phyloP scores from a whole-genome alignment of 2,113 vertebrate species.

The Malurus melanocephalus region DNA sequence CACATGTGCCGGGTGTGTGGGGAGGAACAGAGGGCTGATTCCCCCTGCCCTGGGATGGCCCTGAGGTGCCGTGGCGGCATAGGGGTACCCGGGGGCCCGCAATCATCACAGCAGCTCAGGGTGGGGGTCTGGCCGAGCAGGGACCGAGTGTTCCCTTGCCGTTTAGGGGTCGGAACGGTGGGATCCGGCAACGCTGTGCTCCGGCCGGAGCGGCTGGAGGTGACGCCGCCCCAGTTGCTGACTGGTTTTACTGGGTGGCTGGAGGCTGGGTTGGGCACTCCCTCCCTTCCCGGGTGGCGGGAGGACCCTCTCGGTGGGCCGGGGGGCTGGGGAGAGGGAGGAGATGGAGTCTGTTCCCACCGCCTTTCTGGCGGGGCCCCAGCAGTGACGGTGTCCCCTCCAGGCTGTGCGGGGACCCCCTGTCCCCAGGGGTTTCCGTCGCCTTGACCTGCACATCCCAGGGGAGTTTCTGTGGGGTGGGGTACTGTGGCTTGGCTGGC shows the following conservation, averaged over 20 bases:
- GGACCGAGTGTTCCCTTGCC: not conserved
- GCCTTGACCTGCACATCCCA: fast-evolving
- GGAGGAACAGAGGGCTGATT: not conserved
- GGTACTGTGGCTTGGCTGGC: not conserved
- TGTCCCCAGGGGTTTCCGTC: not conserved
- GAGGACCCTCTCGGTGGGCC: not conserved
- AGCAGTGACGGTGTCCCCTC: not conserved
- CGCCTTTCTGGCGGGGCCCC: not conserved
- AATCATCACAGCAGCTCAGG: not conserved
- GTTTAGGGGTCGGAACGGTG: not conserved
- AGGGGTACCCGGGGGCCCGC: fast-evolving
- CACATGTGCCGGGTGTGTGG: fast-evolving
- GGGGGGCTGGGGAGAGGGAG: not conserved
- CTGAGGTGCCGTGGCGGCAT: not conserved
- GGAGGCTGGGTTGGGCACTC: not conserved
- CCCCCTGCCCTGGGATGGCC: not conserved
- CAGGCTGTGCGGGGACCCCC: not conserved
- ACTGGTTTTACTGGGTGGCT: slow-evolving; percentile 22
- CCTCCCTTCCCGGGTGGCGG: fast-evolving
- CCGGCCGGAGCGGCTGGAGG: not conserved
- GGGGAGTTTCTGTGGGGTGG: not conserved
- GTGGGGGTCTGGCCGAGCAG: not conserved
- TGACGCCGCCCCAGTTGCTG: not conserved
- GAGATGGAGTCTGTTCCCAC: not conserved
- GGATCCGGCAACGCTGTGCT: not conserved